phyloP scores from a whole-genome alignment of 1,140 invertebrate genomes.

The Pseudachorutes palmiensis region DNA sequence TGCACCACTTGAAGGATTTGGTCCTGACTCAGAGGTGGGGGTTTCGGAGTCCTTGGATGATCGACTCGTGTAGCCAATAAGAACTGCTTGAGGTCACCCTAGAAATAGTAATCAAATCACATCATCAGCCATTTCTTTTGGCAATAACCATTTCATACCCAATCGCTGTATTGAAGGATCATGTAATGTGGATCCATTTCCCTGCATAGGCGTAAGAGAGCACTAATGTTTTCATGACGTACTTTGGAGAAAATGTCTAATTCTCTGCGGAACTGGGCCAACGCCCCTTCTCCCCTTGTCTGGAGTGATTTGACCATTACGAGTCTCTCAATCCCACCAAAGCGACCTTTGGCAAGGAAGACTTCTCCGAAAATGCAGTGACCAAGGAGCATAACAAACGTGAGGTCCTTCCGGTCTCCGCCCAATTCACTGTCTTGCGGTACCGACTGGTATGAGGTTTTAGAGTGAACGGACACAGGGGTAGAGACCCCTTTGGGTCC shows the following conservation, averaged over 20 bases:
- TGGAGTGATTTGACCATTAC: conserved; percentile 65
- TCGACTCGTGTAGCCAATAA: conserved; percentile 70
- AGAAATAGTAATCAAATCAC: conserved; percentile 36
- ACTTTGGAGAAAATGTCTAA: conserved; percentile 73
- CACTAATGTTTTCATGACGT: conserved; percentile 57
- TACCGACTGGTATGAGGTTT: conserved; percentile 47
- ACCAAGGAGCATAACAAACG: conserved; percentile 71
- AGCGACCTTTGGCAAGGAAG: conserved; percentile 58
- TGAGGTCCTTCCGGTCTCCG: conserved; percentile 61
- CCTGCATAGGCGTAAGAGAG: not conserved
- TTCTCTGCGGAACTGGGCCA: conserved; percentile 77
- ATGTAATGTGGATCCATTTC: conserved; percentile 1
- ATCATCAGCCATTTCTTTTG: conserved; percentile 6
- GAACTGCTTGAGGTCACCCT: conserved; percentile 89
- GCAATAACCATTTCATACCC: not conserved
- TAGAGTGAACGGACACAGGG: conserved; percentile 31
- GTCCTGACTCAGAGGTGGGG: conserved; percentile 55
- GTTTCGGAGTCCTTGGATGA: conserved; percentile 45
- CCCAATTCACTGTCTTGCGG: conserved; percentile 65
- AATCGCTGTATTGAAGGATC: not conserved
- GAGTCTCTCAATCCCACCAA: conserved; percentile 42
- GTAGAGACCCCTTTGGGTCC: conserved; percentile 43
- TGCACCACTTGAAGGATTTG: conserved; percentile 58
- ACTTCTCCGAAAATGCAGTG: conserved; percentile 86
- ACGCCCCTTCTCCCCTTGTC: conserved; percentile 64